Percentiles rank a stretch among this genome's conserved stretches.
These are phyloP conservation scores for Camponotus floridanus DNA, from an alignment of 1,140 invertebrate species.

Conservation along the genomic window DNA sequence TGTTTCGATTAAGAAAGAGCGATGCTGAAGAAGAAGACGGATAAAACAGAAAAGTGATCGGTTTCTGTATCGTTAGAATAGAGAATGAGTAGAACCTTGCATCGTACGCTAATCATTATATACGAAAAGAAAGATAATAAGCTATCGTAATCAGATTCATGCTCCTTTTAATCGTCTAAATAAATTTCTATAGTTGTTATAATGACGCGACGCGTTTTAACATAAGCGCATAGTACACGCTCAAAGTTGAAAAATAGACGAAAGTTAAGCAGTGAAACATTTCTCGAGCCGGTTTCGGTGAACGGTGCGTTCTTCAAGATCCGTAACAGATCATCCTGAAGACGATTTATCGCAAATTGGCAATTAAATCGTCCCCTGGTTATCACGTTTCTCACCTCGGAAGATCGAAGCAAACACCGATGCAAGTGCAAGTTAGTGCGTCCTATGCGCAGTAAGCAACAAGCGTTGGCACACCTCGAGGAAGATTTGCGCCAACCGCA, in stretches of 20 bases:
- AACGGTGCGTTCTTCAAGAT: neutral
- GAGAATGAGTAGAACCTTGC: neutral
- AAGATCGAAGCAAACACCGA: neutral
- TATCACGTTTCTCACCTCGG: neutral
- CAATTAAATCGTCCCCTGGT: neutral
- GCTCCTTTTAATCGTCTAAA: neutral
- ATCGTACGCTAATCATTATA: neutral
- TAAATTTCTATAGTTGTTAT: constrained; percentile 1
- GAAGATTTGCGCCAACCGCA: constrained; percentile 65
- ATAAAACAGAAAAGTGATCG: neutral
- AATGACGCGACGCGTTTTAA: neutral
- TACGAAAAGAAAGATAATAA: neutral
- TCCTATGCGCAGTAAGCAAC: constrained; percentile 82
- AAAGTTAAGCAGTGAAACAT: neutral
- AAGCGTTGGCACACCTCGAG: constrained; percentile 66
- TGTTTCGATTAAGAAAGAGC: neutral
- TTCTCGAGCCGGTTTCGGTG: constrained; percentile 24
- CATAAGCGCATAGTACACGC: neutral
- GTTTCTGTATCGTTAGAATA: neutral
- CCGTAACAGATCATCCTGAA: neutral
- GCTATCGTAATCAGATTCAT: neutral
- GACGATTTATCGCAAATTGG: neutral
- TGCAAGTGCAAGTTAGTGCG: neutral
- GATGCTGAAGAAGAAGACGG: neutral
- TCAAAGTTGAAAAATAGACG: neutral